phyloP scores from a whole-genome alignment of 2,113 vertebrate genomes.

The Notarius lentiginosus region DNA sequence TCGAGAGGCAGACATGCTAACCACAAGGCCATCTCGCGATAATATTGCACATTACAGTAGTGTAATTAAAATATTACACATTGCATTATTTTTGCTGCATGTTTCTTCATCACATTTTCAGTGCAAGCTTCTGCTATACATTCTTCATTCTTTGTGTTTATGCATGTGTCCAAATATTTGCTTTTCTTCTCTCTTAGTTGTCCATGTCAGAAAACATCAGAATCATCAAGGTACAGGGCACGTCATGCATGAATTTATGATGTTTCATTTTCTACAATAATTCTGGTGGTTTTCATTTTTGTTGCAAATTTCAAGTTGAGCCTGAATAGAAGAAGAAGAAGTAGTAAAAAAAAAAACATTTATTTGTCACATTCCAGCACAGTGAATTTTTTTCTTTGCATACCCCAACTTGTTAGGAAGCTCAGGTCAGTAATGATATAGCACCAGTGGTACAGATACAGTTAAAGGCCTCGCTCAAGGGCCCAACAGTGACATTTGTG shows the following conservation, averaged over 20 bases:
- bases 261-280: background rate
- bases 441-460: background rate
- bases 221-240: conserved; percentile 74
- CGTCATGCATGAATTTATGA: background rate
- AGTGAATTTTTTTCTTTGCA: background rate
- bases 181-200: conserved; percentile 47
- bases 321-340: background rate
- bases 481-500: background rate
- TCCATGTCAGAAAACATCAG: conserved; percentile 68
- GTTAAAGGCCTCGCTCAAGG: background rate
- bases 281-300: background rate
- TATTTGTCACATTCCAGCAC: background rate
- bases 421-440: background rate
- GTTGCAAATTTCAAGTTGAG: background rate
- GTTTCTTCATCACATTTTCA: background rate
- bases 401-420: background rate
- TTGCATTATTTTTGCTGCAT: background rate
- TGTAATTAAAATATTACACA: too few relatives aligned
- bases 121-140: background rate
- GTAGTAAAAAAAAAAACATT: background rate
- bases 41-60: too few relatives aligned
- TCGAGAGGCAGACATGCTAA: too few relatives aligned
- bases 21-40: too few relatives aligned
- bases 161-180: background rate
- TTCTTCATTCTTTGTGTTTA: background rate